Evolutionary conservation across 2,888 invertebrate genomes (phyloP).

Genomic region (Acronicta leporina): DNA sequence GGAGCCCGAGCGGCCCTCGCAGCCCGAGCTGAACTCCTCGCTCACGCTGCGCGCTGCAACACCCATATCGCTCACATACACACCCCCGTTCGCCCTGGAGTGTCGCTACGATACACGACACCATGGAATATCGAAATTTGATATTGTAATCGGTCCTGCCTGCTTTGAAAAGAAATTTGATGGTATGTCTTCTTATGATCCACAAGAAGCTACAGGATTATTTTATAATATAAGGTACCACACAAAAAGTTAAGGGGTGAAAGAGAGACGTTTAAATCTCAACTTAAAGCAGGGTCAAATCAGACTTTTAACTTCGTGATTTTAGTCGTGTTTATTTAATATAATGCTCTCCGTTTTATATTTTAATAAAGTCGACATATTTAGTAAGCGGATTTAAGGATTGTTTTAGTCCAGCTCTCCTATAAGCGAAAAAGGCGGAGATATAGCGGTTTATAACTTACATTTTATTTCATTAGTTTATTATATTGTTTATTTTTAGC

Average conservation of each 20-base stretch:
- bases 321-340: slow-evolving; percentile 35
- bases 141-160: slow-evolving; percentile 43
- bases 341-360: slow-evolving; percentile 20
- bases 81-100: slow-evolving; percentile 66
- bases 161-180: slow-evolving; percentile 41
- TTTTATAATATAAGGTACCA: slow-evolving; percentile 26
- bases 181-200: slow-evolving; percentile 26
- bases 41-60: slow-evolving; percentile 97
- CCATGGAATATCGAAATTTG: slow-evolving; percentile 45
- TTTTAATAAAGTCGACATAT: slow-evolving; percentile 16
- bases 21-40: slow-evolving; percentile 98
- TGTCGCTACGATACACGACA: slow-evolving; percentile 21
- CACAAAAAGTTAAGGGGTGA: slow-evolving; percentile 11
- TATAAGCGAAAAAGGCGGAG: slow-evolving; percentile 50
- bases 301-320: slow-evolving; percentile 14
- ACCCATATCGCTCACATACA: slow-evolving; percentile 80
- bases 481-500: slow-evolving; percentile 14
- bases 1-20: slow-evolving; percentile 98
- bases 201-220: slow-evolving; percentile 41
- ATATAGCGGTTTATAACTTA: slow-evolving; percentile 18
- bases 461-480: slow-evolving; percentile 24
- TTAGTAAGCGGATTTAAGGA: slow-evolving; percentile 45
- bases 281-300: slow-evolving; percentile 18
- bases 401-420: slow-evolving; percentile 36
- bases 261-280: slow-evolving; percentile 12